Conservation (phyloP, 2,797 vertebrate genomes). For the Scarus forsteni region DNA sequence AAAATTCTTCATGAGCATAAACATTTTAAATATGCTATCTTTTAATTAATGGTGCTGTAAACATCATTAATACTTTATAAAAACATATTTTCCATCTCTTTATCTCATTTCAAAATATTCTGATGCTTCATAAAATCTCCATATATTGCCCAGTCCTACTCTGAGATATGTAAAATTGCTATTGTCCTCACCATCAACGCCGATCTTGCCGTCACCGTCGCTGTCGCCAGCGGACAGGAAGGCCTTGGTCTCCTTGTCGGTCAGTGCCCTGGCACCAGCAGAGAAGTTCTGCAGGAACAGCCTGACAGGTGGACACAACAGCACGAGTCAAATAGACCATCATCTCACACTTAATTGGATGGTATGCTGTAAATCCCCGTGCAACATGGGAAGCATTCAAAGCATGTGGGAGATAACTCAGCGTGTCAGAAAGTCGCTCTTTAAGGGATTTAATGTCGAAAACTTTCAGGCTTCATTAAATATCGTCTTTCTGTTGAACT, state of each 20-base stretch:
- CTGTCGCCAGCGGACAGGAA: conserved; percentile 84
- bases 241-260: conserved; percentile 82
- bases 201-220: conserved; percentile 88
- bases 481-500: neutral
- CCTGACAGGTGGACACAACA: conserved; percentile 58
- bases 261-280: conserved; percentile 82
- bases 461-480: neutral
- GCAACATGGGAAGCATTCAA: neutral
- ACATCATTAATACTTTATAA: too few relatives aligned
- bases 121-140: too few relatives aligned
- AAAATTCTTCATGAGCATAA: too few relatives aligned
- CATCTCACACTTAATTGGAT: neutral
- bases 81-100: too few relatives aligned
- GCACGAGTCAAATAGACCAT: conserved; percentile 1
- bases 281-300: conserved; percentile 88
- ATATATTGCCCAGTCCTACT: neutral
- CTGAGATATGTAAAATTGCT: neutral
- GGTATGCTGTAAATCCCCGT: neutral
- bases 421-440: neutral
- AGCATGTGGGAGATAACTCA: neutral
- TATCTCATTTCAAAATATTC: too few relatives aligned
- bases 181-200: conserved; percentile 79
- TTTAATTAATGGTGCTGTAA: too few relatives aligned
- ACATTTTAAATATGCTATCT: too few relatives aligned
- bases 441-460: neutral